Conservation (phyloP, 1,140 invertebrate genomes). For the Anthonomus grandis region DNA sequence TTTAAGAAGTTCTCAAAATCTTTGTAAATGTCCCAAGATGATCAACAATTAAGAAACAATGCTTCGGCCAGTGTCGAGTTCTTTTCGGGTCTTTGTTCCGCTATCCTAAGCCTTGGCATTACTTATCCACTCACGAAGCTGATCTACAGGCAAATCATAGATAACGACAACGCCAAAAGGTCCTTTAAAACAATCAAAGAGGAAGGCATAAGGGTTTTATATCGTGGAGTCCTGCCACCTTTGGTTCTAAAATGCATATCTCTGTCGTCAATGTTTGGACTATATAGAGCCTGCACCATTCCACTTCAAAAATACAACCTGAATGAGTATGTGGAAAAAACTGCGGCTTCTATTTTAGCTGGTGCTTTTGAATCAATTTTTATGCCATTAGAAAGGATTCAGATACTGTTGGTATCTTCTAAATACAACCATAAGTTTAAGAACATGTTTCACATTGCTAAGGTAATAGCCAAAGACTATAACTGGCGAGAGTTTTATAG, state of each 20-base stretch:
- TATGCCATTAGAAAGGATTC: constrained; percentile 26
- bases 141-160: constrained; percentile 28
- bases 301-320: constrained; percentile 12
- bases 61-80: constrained; percentile 14
- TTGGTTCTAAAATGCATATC: constrained; percentile 21
- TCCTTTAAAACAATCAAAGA: constrained; percentile 13
- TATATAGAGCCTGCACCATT: constrained; percentile 10
- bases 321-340: constrained; percentile 27
- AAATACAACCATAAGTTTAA: constrained; percentile 11
- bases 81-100: constrained; percentile 17
- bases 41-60: neutral
- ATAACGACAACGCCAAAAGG: neutral
- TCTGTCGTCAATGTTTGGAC: constrained; percentile 24
- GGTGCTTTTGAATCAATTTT: constrained; percentile 22
- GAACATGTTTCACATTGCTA: constrained; percentile 5
- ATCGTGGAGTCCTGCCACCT: constrained; percentile 16
- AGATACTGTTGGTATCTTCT: constrained; percentile 17
- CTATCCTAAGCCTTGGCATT: constrained; percentile 11
- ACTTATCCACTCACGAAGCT: constrained; percentile 26
- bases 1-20: neutral
- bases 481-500: constrained; percentile 20
- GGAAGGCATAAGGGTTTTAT: constrained; percentile 14
- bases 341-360: constrained; percentile 9
- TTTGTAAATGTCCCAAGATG: constrained; percentile 15
- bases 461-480: constrained; percentile 6